A percentile compares a stretch with the other conserved stretches of the same genome.
phyloP scores from a whole-genome alignment of 2,888 invertebrate genomes.

The Halictus ligatus region DNA sequence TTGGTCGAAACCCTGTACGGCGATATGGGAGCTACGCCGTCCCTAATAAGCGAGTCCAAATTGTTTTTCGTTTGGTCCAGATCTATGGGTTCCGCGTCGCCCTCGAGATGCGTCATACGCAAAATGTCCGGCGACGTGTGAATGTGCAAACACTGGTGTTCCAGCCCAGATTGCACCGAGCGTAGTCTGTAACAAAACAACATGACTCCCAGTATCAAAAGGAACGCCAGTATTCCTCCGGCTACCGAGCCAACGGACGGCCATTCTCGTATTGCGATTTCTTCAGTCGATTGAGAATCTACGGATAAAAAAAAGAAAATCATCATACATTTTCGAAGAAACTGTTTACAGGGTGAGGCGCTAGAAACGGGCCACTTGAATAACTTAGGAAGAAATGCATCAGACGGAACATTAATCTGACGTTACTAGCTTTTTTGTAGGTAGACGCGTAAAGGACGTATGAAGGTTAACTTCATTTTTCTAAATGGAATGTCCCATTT shows the following conservation, averaged over 20 bases:
- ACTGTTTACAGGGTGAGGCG: too few relatives aligned
- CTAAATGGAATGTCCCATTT: too few relatives aligned
- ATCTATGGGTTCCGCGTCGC: conserved; percentile 86
- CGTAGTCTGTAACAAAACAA: conserved; percentile 92
- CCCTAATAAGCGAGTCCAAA: conserved; percentile 89
- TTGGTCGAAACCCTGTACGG: conserved; percentile 94
- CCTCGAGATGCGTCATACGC: conserved; percentile 90
- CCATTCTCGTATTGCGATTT: conserved; percentile 78
- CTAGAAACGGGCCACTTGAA: too few relatives aligned
- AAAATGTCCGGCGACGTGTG: conserved; percentile 86
- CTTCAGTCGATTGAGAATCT: conserved; percentile 83
- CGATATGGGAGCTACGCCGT: conserved; percentile 90
- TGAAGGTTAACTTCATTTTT: too few relatives aligned
- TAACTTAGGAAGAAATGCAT: too few relatives aligned
- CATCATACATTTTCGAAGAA: background rate
- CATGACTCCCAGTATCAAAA: conserved; percentile 92
- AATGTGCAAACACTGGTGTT: conserved; percentile 83
- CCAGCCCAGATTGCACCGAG: conserved; percentile 85
- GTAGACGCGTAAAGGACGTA: too few relatives aligned
- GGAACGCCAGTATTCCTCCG: conserved; percentile 93
- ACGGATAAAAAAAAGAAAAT: conserved; percentile 24
- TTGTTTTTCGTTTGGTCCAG: conserved; percentile 81
- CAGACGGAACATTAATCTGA: too few relatives aligned
- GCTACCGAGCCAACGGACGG: conserved; percentile 94
- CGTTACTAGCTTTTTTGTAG: too few relatives aligned